phyloP scores from a whole-genome alignment of 2,797 vertebrate genomes.

The Aotus griseimembra region DNA sequence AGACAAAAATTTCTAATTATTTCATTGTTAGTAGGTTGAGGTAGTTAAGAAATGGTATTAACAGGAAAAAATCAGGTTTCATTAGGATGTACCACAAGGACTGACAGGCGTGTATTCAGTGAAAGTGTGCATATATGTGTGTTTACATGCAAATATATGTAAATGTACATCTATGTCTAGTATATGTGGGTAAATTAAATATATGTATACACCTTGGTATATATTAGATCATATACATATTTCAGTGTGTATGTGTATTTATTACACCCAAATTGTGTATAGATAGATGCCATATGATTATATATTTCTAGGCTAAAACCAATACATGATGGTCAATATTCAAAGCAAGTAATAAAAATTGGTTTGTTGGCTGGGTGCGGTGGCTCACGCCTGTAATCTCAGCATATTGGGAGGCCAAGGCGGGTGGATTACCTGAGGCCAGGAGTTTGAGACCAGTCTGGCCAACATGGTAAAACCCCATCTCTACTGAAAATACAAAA shows the following conservation, averaged over 20 bases:
- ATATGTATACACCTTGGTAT: background rate
- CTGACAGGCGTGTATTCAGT: background rate
- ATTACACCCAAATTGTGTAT: background rate
- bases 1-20: background rate
- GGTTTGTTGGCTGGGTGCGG: background rate
- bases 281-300: background rate
- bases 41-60: background rate
- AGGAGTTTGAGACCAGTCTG: background rate
- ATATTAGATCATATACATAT: background rate
- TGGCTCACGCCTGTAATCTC: background rate
- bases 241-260: background rate
- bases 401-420: background rate
- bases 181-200: background rate
- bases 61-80: background rate
- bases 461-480: background rate
- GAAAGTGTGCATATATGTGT: background rate
- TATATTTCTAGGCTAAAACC: background rate
- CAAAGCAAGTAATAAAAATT: constrained; percentile 7
- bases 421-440: too few species aligned
- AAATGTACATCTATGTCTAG: background rate
- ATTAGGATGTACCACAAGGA: background rate
- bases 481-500: background rate
- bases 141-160: background rate
- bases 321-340: background rate
- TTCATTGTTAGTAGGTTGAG: background rate